A percentile compares a stretch with the other conserved stretches of the same genome.
Evolutionary conservation across 2,797 vertebrate genomes (phyloP).

Genomic region (Synaphobranchus kaupii): DNA sequence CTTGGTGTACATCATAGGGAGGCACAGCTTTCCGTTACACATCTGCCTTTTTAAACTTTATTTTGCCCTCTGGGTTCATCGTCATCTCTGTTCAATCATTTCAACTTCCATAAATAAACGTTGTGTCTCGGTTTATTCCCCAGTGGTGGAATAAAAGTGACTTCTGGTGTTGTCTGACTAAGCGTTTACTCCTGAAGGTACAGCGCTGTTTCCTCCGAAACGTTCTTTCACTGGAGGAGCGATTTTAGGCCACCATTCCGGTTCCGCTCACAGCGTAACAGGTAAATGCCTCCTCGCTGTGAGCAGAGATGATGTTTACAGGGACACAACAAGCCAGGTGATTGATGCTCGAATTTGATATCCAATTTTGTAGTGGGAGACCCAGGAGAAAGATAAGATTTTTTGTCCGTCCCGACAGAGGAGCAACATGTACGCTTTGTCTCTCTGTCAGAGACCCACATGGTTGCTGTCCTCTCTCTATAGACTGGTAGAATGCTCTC

Average conservation of each 20-base stretch:
- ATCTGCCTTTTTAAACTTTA: background rate
- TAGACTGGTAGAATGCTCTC: background rate
- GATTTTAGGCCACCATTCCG: background rate
- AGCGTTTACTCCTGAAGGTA: background rate
- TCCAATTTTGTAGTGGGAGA: conserved; percentile 13
- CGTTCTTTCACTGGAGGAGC: background rate
- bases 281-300: background rate
- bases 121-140: background rate
- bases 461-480: background rate
- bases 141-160: background rate
- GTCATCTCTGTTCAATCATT: background rate
- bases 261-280: background rate
- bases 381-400: conserved; percentile 10
- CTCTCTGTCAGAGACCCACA: background rate
- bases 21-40: background rate
- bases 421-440: background rate
- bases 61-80: background rate
- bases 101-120: background rate
- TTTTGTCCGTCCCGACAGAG: conserved; percentile 5
- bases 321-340: background rate
- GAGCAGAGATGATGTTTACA: background rate
- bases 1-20: background rate
- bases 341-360: conserved; percentile 16
- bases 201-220: background rate
- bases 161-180: background rate